A percentile compares a stretch with the other conserved stretches of the same genome.
These are phyloP conservation scores for Eonycteris spelaea DNA, from an alignment of 2,113 vertebrate species.

Conservation along the genomic window DNA sequence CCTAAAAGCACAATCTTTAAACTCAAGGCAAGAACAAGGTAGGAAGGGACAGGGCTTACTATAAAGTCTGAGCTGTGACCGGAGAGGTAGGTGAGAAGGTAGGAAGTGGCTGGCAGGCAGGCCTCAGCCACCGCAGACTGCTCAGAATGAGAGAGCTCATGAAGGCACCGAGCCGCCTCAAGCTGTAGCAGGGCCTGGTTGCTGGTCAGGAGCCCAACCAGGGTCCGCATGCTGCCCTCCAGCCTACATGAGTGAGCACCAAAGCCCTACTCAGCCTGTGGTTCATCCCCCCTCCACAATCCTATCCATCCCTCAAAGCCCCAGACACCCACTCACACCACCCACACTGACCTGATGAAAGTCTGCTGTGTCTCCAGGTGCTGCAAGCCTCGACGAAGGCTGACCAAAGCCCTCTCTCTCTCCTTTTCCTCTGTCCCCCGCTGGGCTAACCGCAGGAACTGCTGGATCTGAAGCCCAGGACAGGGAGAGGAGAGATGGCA, in stretches of 20 bases:
- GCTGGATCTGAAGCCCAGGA: slow-evolving; percentile 77
- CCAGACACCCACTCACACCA: background rate
- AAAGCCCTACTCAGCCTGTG: background rate
- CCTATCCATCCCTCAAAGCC: background rate
- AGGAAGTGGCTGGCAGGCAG: slow-evolving; percentile 92
- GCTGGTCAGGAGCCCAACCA: slow-evolving; percentile 92
- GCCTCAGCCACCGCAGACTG: slow-evolving; percentile 84
- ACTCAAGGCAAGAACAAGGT: slow-evolving; percentile 17
- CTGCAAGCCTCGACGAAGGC: slow-evolving; percentile 85
- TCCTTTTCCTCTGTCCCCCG: slow-evolving; percentile 83
- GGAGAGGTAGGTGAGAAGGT: slow-evolving; percentile 95
- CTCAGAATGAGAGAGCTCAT: slow-evolving; percentile 92
- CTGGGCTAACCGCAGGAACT: slow-evolving; percentile 85
- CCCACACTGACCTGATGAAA: slow-evolving; percentile 88
- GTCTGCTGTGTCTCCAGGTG: slow-evolving; percentile 86
- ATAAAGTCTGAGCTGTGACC: slow-evolving; percentile 91
- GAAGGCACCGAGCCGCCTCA: slow-evolving; percentile 89
- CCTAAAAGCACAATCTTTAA: background rate
- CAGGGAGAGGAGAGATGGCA: background rate
- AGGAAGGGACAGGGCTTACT: slow-evolving; percentile 81
- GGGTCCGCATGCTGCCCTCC: slow-evolving; percentile 88
- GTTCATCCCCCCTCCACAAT: background rate
- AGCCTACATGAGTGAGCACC: slow-evolving; percentile 80
- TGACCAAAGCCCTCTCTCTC: slow-evolving; percentile 73
- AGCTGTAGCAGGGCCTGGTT: slow-evolving; percentile 88